These are phyloP conservation scores for Meandrusa payeni DNA, from an alignment of 2,888 invertebrate genomes.

Conservation along the genomic window DNA sequence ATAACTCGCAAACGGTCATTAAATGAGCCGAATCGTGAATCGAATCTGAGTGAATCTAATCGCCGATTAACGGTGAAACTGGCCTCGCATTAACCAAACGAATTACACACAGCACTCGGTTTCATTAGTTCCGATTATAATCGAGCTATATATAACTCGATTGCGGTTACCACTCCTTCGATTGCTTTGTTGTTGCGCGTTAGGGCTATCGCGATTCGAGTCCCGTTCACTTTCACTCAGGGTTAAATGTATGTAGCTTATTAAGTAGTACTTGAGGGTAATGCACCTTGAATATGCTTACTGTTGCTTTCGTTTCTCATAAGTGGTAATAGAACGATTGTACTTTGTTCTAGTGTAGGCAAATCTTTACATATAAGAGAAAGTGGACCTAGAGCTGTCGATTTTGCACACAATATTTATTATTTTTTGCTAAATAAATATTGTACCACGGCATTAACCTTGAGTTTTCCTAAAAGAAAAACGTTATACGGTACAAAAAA, in stretches of 20 bases:
- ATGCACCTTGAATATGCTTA: slow-evolving; percentile 4
- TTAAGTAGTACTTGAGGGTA: slow-evolving; percentile 6
- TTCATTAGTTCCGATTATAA: slow-evolving; percentile 17
- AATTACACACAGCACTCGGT: slow-evolving; percentile 12
- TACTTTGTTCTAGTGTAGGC: no score
- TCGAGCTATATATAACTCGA: slow-evolving; percentile 13
- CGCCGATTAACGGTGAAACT: slow-evolving; percentile 11
- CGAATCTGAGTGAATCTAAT: background rate
- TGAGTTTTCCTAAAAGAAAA: no score
- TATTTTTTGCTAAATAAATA: no score
- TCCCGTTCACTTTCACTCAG: slow-evolving; percentile 15
- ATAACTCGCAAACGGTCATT: background rate
- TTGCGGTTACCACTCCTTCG: slow-evolving; percentile 12
- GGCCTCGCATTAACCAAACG: slow-evolving; percentile 17
- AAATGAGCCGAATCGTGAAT: background rate
- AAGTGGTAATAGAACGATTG: no score
- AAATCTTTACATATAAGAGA: no score
- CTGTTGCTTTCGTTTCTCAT: background rate
- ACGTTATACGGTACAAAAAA: no score
- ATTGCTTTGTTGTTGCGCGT: slow-evolving; percentile 7
- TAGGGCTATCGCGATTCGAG: background rate
- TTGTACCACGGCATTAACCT: no score
- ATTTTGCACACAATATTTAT: no score
- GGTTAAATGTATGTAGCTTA: background rate
- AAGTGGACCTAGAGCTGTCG: no score